A percentile compares a stretch with the other conserved stretches of the same genome.
Conservation (phyloP, 2,113 vertebrate genomes). For the Mionectes macconnelli region DNA sequence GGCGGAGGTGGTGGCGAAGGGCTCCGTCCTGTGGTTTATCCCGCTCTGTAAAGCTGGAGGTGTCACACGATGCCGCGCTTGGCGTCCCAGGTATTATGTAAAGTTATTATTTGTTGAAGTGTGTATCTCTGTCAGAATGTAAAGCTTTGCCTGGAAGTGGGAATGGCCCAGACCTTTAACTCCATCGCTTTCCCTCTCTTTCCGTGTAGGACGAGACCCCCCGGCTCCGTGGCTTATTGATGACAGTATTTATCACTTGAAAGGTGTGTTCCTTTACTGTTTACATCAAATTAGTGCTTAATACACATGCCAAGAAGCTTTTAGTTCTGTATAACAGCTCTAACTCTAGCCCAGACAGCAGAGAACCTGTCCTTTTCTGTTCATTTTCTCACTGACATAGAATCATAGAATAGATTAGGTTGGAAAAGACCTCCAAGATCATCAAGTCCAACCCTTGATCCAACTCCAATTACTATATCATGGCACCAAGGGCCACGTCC, state of each 20-base stretch:
- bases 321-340: background rate
- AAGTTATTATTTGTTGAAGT: fast-evolving
- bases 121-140: fast-evolving
- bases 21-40: background rate
- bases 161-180: too few relatives aligned
- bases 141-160: fast-evolving
- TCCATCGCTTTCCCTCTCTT: background rate
- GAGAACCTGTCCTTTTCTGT: background rate
- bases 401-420: too few relatives aligned
- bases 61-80: fast-evolving
- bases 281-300: background rate
- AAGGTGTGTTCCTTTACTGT: background rate
- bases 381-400: background rate
- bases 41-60: fast-evolving
- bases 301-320: fast-evolving
- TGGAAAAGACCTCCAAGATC: too few relatives aligned
- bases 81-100: fast-evolving
- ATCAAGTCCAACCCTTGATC: too few relatives aligned
- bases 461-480: too few relatives aligned
- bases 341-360: too few relatives aligned
- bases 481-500: too few relatives aligned
- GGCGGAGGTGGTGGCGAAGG: background rate
- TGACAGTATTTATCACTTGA: background rate
- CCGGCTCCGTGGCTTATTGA: background rate
- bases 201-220: background rate